phyloP scores from a whole-genome alignment of 2,888 invertebrate species.

The Lochmaea capreae region DNA sequence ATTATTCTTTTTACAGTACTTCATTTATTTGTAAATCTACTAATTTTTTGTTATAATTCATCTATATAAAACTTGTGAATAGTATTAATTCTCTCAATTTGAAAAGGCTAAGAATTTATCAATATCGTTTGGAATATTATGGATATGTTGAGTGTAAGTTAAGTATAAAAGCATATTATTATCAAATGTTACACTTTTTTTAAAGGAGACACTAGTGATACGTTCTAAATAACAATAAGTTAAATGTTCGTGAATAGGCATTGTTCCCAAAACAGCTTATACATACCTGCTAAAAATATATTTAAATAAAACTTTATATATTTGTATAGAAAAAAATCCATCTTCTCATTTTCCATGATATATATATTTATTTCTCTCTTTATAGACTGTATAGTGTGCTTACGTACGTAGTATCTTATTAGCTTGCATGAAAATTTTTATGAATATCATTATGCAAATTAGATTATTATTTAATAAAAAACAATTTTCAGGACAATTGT shows the following conservation, averaged over 20 bases:
- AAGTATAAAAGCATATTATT: too few relatives aligned
- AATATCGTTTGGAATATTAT: too few relatives aligned
- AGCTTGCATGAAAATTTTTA: constrained; percentile 21
- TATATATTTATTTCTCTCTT: constrained; percentile 19
- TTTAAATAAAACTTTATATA: constrained; percentile 4
- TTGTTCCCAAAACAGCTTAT: constrained; percentile 49
- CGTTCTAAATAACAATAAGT: neutral
- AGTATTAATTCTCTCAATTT: too few relatives aligned
- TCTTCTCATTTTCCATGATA: constrained; percentile 19
- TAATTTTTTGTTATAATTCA: too few relatives aligned
- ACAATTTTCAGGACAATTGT: constrained; percentile 15
- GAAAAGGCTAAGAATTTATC: too few relatives aligned
- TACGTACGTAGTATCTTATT: constrained; percentile 17
- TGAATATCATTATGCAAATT: constrained; percentile 5
- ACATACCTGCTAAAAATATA: neutral
- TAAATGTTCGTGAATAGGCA: constrained; percentile 48
- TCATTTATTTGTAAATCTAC: too few relatives aligned
- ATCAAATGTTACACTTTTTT: neutral
- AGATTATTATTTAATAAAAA: neutral
- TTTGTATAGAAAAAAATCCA: constrained; percentile 29
- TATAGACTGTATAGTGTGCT: constrained; percentile 30
- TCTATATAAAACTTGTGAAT: too few relatives aligned
- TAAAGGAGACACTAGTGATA: neutral
- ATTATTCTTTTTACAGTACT: too few relatives aligned
- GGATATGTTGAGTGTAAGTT: too few relatives aligned